Conservation (phyloP, 2,888 invertebrate species). For the Fragum whitleyi region DNA sequence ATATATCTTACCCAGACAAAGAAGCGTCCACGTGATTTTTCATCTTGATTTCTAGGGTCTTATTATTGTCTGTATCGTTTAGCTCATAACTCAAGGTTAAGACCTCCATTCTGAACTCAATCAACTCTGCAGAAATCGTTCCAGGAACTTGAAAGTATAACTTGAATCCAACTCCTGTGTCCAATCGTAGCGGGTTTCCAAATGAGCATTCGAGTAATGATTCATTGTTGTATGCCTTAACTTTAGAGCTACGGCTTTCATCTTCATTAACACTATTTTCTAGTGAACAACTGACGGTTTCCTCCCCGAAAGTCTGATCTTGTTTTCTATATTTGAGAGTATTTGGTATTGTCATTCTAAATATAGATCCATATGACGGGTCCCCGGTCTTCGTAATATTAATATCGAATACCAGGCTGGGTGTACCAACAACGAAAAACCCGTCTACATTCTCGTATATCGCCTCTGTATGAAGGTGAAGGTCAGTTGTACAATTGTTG, state of each 20-base stretch:
- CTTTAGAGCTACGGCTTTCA: not conserved
- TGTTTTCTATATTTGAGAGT: constrained; percentile 55
- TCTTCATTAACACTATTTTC: not conserved
- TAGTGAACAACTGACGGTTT: constrained; percentile 46
- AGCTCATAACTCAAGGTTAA: constrained; percentile 61
- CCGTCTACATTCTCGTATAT: constrained; percentile 39
- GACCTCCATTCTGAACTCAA: constrained; percentile 56
- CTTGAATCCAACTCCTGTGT: constrained; percentile 41
- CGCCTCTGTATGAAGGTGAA: constrained; percentile 51
- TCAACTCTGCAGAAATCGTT: constrained; percentile 30
- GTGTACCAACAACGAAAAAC: constrained; percentile 67
- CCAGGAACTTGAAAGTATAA: constrained; percentile 51
- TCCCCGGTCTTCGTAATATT: constrained; percentile 71
- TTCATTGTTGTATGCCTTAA: constrained; percentile 14
- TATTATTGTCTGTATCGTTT: constrained; percentile 48
- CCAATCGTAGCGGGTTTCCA: constrained; percentile 53
- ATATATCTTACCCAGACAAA: constrained; percentile 63
- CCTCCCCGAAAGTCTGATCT: constrained; percentile 43
- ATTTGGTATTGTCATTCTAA: constrained; percentile 65
- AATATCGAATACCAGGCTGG: constrained; percentile 63
- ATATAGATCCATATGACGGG: constrained; percentile 68
- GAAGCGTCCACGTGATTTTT: constrained; percentile 54
- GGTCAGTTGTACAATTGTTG: constrained; percentile 67
- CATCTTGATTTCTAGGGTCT: constrained; percentile 50
- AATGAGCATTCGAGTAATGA: constrained; percentile 35